Evolutionary conservation across 2,797 vertebrate species (phyloP).

Genomic region (Rhincodon typus): DNA sequence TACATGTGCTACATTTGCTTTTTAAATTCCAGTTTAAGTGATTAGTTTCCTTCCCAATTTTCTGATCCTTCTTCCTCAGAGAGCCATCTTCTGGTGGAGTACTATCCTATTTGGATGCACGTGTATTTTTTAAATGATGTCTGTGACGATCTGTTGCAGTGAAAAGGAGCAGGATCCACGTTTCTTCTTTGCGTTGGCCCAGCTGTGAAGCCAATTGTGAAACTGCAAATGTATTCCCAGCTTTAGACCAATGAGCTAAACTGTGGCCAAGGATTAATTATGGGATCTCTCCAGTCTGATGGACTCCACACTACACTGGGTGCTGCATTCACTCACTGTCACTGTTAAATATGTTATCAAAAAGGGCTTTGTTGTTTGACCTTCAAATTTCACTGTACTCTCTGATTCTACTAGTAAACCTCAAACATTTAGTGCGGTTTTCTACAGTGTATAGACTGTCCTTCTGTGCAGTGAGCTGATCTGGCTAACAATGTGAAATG

Average conservation of each 20-base stretch:
- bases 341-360: background rate
- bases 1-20: background rate
- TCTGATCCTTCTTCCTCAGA: background rate
- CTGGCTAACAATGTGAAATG: background rate
- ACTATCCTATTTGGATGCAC: background rate
- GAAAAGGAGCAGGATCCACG: background rate
- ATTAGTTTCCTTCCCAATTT: background rate
- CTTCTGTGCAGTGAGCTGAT: background rate
- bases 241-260: background rate
- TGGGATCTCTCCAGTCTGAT: background rate
- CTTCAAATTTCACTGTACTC: background rate
- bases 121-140: background rate
- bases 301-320: background rate
- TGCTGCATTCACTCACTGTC: background rate
- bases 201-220: background rate
- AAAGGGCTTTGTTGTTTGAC: background rate
- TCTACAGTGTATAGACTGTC: background rate
- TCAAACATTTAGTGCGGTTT: background rate
- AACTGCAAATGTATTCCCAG: background rate
- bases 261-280: background rate
- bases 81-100: background rate
- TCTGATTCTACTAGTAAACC: background rate
- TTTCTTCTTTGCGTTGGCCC: background rate
- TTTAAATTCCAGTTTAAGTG: background rate
- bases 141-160: background rate